Evolutionary conservation across 2,113 vertebrate species (phyloP), one percentile per base, ranked within the genome.

Genomic region (Axis porcinus): DNA sequence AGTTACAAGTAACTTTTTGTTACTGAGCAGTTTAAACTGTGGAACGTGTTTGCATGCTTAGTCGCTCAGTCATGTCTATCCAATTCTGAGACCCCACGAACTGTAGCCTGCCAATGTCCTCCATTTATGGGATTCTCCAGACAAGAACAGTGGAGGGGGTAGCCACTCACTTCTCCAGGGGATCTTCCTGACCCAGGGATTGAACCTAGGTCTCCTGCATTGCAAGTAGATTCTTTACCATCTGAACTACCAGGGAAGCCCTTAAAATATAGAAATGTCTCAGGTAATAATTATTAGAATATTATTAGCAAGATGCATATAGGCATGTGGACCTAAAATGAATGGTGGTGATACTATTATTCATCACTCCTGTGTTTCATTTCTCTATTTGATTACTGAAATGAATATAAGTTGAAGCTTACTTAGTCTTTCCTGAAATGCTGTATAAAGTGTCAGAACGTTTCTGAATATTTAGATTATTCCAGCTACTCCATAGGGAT

Each of bases 381-480:
- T 16, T 83, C 55, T 40, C 62, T 93, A 4, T 89, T 62, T 86
- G 9, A 78, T 83, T 89, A n/a, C 23, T 82, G 16, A 57, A 47
- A 23, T 57, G 36, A 57, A 62, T 78, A 33, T 87, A 47, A 57
- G 40, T 25, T 78, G 45, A 64, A 82, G 64, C 17, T 86, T 47
- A 60, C 16, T 82, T 91, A 74, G 4, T 67, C 54, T 87, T 83
- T 45, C 45, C 19, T 86, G 43, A 85, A 64, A 78, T 78, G 52
- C 85, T 82, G 43, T 82, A 62, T 76, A 62, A 89, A 88, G 15
- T 50, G 17, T 76, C 76, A 25, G 67, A 62, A 25, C 25, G 43
- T 91, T 94, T 96, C 81, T 92, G 43, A 93, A 21, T 91, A 74
- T 40, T 74, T 95, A 95, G 25, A 81, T 58, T 36, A 83, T 88